Percentiles rank a stretch among this genome's conserved stretches.
Conservation (phyloP, 2,888 invertebrate genomes). For the Trichopria drosophilae region DNA sequence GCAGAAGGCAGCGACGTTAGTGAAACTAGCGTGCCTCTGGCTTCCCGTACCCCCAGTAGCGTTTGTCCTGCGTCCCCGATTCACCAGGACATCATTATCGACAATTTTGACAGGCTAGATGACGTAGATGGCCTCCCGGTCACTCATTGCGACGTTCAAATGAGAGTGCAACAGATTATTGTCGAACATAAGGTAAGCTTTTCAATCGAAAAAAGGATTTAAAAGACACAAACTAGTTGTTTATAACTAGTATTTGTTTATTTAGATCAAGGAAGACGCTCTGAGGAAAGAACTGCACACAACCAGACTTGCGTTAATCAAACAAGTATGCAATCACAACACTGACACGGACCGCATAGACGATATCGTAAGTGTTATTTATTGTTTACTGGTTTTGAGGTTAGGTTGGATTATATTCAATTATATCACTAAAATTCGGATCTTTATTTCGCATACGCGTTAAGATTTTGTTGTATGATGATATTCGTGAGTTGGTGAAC, state of each 20-base stretch:
- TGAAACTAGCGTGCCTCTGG: constrained; percentile 57
- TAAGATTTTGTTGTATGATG: no score
- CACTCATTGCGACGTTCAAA: constrained; percentile 72
- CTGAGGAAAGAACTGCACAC: constrained; percentile 77
- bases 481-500: no score
- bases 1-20: constrained; percentile 52
- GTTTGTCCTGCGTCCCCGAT: constrained; percentile 65
- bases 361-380: constrained; percentile 63
- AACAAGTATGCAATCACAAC: constrained; percentile 69
- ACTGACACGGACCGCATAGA: constrained; percentile 63
- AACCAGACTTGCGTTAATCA: constrained; percentile 74
- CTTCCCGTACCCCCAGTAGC: constrained; percentile 65
- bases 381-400: no score
- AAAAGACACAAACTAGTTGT: background rate
- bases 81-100: constrained; percentile 51
- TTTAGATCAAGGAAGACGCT: constrained; percentile 76
- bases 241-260: background rate
- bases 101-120: constrained; percentile 60
- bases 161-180: constrained; percentile 79
- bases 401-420: no score
- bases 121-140: constrained; percentile 76
- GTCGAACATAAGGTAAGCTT: constrained; percentile 72
- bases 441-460: no score
- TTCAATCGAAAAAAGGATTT: constrained; percentile 19
- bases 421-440: no score